Conservation (phyloP, 1,140 invertebrate species). For the Proales similis region DNA sequence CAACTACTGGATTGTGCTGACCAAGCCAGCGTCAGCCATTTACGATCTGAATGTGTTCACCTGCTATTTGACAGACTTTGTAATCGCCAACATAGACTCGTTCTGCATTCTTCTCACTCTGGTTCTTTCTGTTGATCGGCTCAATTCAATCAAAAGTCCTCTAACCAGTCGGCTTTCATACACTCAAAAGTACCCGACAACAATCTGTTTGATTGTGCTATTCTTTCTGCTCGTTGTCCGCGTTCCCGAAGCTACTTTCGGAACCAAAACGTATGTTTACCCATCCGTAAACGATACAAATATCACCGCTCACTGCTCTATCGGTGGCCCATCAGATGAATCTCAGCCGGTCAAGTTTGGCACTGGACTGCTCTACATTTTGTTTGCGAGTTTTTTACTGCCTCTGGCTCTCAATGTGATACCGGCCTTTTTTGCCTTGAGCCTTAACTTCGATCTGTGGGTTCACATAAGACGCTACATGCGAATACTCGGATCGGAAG, state of each 20-base stretch:
- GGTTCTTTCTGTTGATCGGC: slow-evolving; percentile 22
- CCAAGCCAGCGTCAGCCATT: slow-evolving; percentile 2
- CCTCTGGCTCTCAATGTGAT: slow-evolving; percentile 19
- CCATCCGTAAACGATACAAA: no score
- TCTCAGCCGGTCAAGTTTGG: background rate
- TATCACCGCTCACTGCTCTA: no score
- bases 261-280: no score
- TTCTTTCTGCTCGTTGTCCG: no score
- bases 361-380: slow-evolving; percentile 9
- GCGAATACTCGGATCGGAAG: background rate
- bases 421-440: slow-evolving; percentile 17
- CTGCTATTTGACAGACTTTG: slow-evolving; percentile 33
- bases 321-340: no score
- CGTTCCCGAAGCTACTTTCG: no score
- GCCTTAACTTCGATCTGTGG: slow-evolving; percentile 9
- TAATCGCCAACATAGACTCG: slow-evolving; percentile 5
- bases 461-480: slow-evolving; percentile 33
- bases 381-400: slow-evolving; percentile 26
- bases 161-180: slow-evolving; percentile 19
- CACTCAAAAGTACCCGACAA: slow-evolving; percentile 20
- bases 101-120: slow-evolving; percentile 32
- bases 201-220: no score
- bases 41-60: slow-evolving; percentile 26
- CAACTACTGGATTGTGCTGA: slow-evolving; percentile 28
- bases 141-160: slow-evolving; percentile 28